Base-by-base conservation (phyloP, 2,113 vertebrate genomes). In the Ranitomeya variabilis region DNA sequence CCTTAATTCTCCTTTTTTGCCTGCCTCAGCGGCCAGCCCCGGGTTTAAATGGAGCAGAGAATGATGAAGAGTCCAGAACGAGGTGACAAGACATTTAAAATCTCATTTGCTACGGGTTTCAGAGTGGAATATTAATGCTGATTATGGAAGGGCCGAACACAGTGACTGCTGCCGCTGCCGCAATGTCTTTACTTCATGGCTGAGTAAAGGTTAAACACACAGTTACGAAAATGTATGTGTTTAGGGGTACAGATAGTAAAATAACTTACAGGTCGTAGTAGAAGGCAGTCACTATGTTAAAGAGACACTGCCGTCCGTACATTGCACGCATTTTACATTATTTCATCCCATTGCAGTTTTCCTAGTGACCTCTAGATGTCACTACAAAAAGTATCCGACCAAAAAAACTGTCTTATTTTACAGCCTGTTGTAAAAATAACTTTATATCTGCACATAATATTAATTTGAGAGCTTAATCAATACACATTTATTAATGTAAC, bases 111-210 rank as follows among this genome's bases (percentile, higher is more conserved):
- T 37, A 51, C 21, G 86, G 79, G 16, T 87, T 82, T 87, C 66
- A 21, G 79, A 74, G 86, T 45, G 19, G 55, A 88, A 88, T 88
- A 88, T 88, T 88, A 88, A 83, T 82, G 86, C 55, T 74, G 86
- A 83, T 88, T 82, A 87, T 87, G 64, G 26, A n/a, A 52, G 59
- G 16, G 12, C 23, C 23, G n/a, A 31, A 7, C 71, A 13, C 15
- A 19, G 37, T 3, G n/a, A 16, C 7, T 45, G 37, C 26, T 6
- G 26, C 71, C 11, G 73, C 73, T 5, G 73, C n/a, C 16, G 16
- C 51, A 31, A 12, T 55, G 77, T 57, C 55, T 26, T 26, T 57
- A n/a, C 78, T 52, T 80, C 26, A 59, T 19, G 16, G 57, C 80
- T 62, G 59, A 26, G 13, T 10, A 81, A 62, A 81, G 80, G 80